Percentiles rank a stretch among this genome's conserved stretches.
phyloP scores from a whole-genome alignment of 2,888 invertebrate species.

The Volucella inanis region DNA sequence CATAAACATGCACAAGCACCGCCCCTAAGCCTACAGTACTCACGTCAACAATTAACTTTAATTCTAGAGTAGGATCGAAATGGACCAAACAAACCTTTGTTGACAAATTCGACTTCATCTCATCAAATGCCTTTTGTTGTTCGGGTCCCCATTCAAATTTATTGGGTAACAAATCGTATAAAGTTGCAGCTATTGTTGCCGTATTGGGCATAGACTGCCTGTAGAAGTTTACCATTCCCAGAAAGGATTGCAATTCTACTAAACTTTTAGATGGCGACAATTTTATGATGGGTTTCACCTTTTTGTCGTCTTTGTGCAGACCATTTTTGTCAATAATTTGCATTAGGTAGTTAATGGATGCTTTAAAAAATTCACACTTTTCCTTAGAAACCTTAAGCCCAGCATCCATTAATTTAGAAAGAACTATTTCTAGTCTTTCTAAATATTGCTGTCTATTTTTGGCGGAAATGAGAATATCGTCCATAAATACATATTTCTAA shows the following conservation, averaged over 20 bases:
- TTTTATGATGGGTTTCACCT: conserved; percentile 17
- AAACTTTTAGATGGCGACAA: conserved; percentile 25
- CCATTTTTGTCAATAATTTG: conserved; percentile 22
- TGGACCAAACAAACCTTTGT: too few species aligned
- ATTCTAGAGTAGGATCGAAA: too few species aligned
- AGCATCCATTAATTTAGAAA: conserved; percentile 42
- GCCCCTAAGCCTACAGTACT: too few species aligned
- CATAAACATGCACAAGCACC: too few species aligned
- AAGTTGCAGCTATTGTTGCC: conserved; percentile 76
- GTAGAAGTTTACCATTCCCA: conserved; percentile 80
- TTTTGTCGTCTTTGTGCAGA: conserved; percentile 36
- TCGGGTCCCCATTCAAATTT: conserved; percentile 22
- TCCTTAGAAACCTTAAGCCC: conserved; percentile 75
- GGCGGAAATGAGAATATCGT: too few species aligned
- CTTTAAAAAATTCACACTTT: conserved; percentile 31
- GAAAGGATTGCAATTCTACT: conserved; percentile 75
- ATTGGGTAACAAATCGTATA: too few species aligned
- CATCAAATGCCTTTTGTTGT: background rate
- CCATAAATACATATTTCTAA: too few species aligned
- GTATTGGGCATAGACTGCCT: conserved; percentile 78
- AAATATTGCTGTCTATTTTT: too few species aligned
- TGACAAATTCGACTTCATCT: conserved; percentile 75
- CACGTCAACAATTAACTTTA: too few species aligned
- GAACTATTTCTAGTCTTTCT: too few species aligned
- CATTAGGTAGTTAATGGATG: conserved; percentile 76